Evolutionary conservation across 2,797 vertebrate species (phyloP), one percentile per base, ranked within the genome.

Genomic region (Epinephelus coioides): DNA sequence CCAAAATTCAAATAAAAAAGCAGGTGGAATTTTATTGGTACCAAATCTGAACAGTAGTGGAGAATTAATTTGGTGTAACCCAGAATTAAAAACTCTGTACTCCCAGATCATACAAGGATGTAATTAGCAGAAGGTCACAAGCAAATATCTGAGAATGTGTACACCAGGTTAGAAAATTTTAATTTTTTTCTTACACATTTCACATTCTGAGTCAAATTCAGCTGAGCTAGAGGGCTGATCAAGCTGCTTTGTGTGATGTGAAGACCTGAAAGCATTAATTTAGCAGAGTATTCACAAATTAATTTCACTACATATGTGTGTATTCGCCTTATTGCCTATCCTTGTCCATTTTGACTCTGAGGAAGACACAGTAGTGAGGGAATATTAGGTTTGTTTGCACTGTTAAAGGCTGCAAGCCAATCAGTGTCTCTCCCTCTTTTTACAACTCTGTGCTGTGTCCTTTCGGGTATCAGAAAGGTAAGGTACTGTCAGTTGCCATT

Each of bases 181-280:
- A 9, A 19, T 40, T 2, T 4, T 27, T 70, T 56, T 38, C 38
- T 51, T 0, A 13, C 13, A 0, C 55, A 30, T 81, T 44, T 49
- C 18, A 49, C 18, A 55, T 61, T 76, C 50, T 55, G 43, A 49
- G 54, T 65, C 19, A 38, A 43, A 81, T 70, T 15, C 21, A 25
- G 47, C 21, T 61, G 3, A 19, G 15, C 19, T 15, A 23, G 19
- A 21, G 9, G 10, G 21, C 21, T 23, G 19, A n/a, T 17, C 2
- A 21, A 47, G 19, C 34, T 46, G 19, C 19, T 76, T 21, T 65
- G 14, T 74, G 1, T 46, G 27, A 40, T 27, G 2, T 73, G 43
- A 71, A 60, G 23, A 21, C 50, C 57, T 44, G 34, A 59, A 50
- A 40, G 44, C 15, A 25, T 49, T 34, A 2, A 49, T 18, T 38